Evolutionary conservation across 2,113 vertebrate species (phyloP), one percentile per base, ranked within the genome.

Genomic region (Monopterus albus): DNA sequence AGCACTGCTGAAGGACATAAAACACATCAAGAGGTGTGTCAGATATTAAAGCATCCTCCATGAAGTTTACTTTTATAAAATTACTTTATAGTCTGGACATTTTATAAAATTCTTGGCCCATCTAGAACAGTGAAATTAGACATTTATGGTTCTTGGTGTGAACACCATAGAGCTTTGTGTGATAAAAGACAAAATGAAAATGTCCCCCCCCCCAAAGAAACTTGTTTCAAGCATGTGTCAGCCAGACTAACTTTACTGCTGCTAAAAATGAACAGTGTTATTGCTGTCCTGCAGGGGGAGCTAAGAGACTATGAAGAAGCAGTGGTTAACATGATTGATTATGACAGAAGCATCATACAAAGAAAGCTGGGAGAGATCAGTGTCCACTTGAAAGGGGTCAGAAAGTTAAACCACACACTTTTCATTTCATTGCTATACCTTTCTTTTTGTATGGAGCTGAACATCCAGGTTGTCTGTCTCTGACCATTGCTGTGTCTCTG

Each of bases 331-430:
- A 80, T 89, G 1, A 80, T 95, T 10, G 90, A 84, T 76, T 78
- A 85, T 46, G 95, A 97, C 73, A 83, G 92, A 70, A 92, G 91
- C 38, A 38, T 95, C 59, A 79, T 82, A 11, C 78, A 92, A n/a
- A 94, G 66, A 72, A 79, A 81, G 52, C 85, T 95, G 6, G 91
- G 83, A 42, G 79, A 67, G 46, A 60, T 75, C 53, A 62, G 55
- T 0, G 6, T 89, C 9, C 79, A 82, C 0, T 81, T 93, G 47
- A 75, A 73, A 7, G 91, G 86, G 93, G 95, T 95, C 21, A 81
- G 88, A 36, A 14, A 18, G 26, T 14, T 21, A 20, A 46, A 61
- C 23, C 28, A 42, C 12, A 20, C 15, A 33, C n/a, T 3, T 40
- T 26, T n/a, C n/a, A 25, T n/a, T 43, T 28, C 9, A 55, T 53